These are phyloP conservation scores for Syndactyla subalaris DNA, from an alignment of 2,797 vertebrate genomes.

Conservation along the genomic window DNA sequence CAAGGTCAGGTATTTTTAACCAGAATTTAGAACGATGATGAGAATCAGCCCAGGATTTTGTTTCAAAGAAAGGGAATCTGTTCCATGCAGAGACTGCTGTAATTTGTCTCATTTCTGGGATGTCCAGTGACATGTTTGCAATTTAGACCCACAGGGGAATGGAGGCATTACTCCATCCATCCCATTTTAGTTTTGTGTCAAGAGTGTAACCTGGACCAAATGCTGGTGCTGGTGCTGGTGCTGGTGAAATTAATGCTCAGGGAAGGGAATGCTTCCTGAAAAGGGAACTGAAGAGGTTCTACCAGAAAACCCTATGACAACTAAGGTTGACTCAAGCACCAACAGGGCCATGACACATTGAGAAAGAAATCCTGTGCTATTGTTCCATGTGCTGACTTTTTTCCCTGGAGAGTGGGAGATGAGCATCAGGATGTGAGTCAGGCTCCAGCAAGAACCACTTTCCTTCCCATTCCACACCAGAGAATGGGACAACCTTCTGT, in stretches of 20 bases:
- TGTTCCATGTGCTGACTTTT: neutral
- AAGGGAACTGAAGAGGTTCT: neutral
- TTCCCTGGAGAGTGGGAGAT: neutral
- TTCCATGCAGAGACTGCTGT: neutral
- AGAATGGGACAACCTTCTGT: neutral
- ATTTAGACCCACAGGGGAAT: neutral
- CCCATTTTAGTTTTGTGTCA: neutral
- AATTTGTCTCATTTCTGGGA: neutral
- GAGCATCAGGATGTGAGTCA: neutral
- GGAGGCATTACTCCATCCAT: neutral
- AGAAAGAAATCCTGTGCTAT: neutral
- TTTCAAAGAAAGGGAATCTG: neutral
- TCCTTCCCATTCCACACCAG: neutral
- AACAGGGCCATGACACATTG: neutral
- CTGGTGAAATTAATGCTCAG: neutral
- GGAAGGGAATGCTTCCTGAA: neutral
- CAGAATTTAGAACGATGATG: neutral
- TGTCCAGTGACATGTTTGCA: neutral
- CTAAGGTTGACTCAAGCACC: neutral
- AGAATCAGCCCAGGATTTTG: neutral
- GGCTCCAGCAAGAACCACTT: neutral
- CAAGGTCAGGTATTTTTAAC: conserved; percentile 22
- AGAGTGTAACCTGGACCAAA: fast-evolving
- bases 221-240: neutral
- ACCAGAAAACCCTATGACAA: neutral